Percentiles rank a stretch among this genome's conserved stretches.
These are phyloP conservation scores for Lethenteron reissneri DNA, from an alignment of 2,113 vertebrate genomes.

Conservation along the genomic window DNA sequence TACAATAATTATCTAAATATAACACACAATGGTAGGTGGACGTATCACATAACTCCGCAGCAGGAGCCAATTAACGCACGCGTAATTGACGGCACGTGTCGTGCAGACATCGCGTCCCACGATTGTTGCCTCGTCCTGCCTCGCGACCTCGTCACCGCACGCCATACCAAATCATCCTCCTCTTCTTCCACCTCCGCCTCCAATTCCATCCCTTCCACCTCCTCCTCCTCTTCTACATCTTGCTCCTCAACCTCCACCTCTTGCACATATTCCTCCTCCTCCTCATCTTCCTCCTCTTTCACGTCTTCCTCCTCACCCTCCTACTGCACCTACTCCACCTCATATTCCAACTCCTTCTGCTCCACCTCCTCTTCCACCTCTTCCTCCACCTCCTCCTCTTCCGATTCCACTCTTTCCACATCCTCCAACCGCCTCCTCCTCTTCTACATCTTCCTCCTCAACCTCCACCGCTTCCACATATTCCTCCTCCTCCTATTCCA, in stretches of 20 bases:
- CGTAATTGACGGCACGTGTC: no score
- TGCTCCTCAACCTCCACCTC: background rate
- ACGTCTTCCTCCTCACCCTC: background rate
- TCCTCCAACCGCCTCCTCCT: background rate
- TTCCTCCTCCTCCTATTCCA: slow-evolving; percentile 8
- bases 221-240: background rate
- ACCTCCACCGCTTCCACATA: background rate
- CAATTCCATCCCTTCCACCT: slow-evolving; percentile 8
- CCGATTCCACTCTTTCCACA: slow-evolving; percentile 7
- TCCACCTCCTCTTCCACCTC: background rate
- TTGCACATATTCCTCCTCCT: background rate
- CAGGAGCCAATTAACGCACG: no score
- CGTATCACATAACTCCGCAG: no score
- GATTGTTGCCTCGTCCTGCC: slow-evolving; percentile 18
- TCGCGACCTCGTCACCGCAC: slow-evolving; percentile 14
- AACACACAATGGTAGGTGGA: no score
- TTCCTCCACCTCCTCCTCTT: slow-evolving; percentile 2
- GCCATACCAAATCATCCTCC: background rate
- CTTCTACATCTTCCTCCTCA: background rate
- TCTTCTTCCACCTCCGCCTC: slow-evolving; percentile 7
- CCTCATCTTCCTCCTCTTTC: background rate
- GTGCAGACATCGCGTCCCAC: no score
- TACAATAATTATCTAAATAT: no score
- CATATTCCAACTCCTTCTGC: background rate
- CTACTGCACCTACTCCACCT: background rate